phyloP scores from a whole-genome alignment of 30 jellyfish, hydroid and myxozoan genomes.

The Hydractinia symbiolongicarpus region DNA sequence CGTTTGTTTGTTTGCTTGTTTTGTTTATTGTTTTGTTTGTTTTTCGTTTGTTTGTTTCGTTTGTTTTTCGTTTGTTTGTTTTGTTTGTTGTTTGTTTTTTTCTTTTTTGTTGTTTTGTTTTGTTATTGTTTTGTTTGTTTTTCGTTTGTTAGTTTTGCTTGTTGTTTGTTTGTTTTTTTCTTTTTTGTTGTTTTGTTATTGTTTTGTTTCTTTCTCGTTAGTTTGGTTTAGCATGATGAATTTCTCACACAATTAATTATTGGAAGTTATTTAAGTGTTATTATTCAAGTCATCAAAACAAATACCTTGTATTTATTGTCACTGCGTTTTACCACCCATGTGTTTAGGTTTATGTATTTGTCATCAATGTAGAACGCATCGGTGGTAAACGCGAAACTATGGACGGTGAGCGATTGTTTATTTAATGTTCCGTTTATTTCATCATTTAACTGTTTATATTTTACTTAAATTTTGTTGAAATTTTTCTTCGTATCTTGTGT shows the following conservation, averaged over 20 bases:
- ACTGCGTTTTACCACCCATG: no score
- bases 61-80: not conserved
- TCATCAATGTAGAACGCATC: conserved; percentile 53
- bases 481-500: no score
- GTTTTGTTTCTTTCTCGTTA: not conserved
- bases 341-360: conserved; percentile 57
- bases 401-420: conserved; percentile 27
- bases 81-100: not conserved
- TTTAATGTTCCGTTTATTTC: no score
- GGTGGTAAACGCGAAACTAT: conserved; percentile 53
- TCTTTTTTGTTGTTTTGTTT: not conserved
- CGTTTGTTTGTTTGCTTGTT: not conserved
- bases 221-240: no score
- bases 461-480: no score
- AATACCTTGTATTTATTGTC: no score
- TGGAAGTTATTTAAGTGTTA: no score
- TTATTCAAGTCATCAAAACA: no score
- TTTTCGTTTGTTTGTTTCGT: not conserved
- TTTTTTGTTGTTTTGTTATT: not conserved
- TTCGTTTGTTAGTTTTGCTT: not conserved
- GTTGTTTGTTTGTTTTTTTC: not conserved
- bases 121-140: not conserved
- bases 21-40: not conserved
- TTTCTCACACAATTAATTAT: no score
- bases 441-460: no score